Evolutionary conservation across 2,888 invertebrate genomes (phyloP).

Genomic region (Ctena decussata): DNA sequence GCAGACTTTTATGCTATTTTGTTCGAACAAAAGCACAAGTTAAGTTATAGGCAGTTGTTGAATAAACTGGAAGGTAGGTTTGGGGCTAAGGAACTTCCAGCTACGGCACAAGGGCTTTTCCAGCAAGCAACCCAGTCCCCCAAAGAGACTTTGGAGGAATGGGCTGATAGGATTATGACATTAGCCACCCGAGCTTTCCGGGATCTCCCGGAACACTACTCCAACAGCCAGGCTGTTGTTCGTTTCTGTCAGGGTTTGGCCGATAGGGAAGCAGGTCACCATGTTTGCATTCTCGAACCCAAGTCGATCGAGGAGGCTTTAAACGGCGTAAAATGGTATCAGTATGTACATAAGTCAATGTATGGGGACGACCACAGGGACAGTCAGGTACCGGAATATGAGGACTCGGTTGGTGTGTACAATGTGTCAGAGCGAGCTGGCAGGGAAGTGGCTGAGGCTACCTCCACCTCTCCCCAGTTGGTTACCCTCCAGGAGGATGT

Average conservation of each 20-base stretch:
- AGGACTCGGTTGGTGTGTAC: too few relatives aligned
- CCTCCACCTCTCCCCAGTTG: not conserved
- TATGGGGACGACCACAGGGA: not conserved
- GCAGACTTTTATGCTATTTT: not conserved
- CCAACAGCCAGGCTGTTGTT: not conserved
- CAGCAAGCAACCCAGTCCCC: not conserved
- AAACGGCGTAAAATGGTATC: not conserved
- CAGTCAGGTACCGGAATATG: not conserved
- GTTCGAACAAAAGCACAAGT: not conserved
- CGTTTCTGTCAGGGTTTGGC: slow-evolving; percentile 3
- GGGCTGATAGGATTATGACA: not conserved
- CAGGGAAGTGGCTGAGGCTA: not conserved
- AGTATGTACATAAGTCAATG: not conserved
- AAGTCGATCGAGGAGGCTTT: not conserved
- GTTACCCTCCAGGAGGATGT: not conserved
- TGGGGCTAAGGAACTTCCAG: not conserved
- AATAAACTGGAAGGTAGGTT: not conserved
- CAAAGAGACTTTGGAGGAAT: not conserved
- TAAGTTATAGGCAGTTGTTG: not conserved
- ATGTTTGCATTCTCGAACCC: not conserved
- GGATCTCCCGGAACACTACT: not conserved
- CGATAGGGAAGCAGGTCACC: not conserved
- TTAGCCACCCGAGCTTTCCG: not conserved
- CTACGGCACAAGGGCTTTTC: not conserved
- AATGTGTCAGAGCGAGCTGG: too few relatives aligned